These are phyloP conservation scores for Ceryle rudis DNA, from an alignment of 2,797 vertebrate species.

Conservation along the genomic window DNA sequence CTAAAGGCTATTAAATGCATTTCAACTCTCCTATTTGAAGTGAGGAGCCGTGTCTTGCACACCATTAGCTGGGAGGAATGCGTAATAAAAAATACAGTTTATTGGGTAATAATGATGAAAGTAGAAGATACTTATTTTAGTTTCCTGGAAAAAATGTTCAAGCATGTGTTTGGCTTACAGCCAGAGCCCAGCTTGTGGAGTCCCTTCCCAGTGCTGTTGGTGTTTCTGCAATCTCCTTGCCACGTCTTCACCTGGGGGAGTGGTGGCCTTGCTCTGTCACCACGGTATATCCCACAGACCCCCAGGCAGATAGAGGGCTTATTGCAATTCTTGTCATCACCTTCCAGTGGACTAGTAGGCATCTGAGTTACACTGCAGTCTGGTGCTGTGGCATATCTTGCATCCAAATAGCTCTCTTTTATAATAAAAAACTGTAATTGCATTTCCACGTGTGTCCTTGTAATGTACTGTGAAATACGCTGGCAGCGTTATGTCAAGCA, in stretches of 20 bases:
- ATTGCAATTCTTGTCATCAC: neutral
- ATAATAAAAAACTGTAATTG: neutral
- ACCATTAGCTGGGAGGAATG: slow-evolving; percentile 52
- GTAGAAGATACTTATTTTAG: neutral
- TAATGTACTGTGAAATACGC: neutral
- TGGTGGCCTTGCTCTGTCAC: neutral
- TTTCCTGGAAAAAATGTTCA: neutral
- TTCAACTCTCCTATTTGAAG: slow-evolving; percentile 58
- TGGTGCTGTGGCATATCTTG: neutral
- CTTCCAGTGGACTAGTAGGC: neutral
- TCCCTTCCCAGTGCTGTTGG: neutral
- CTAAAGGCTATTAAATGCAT: slow-evolving; percentile 65
- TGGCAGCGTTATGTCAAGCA: neutral
- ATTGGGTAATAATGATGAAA: slow-evolving; percentile 49
- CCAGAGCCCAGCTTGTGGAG: neutral
- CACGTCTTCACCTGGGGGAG: neutral
- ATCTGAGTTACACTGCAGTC: neutral
- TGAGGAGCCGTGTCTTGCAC: slow-evolving; percentile 44
- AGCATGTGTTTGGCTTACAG: neutral
- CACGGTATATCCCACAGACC: too few relatives aligned
- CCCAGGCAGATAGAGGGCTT: fast-evolving
- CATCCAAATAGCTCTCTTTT: neutral
- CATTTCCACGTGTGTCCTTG: neutral
- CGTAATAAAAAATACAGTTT: slow-evolving; percentile 56
- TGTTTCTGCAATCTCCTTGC: neutral